Evolutionary conservation across 1,140 invertebrate genomes (phyloP).

Genomic region (Goniozus legneri): DNA sequence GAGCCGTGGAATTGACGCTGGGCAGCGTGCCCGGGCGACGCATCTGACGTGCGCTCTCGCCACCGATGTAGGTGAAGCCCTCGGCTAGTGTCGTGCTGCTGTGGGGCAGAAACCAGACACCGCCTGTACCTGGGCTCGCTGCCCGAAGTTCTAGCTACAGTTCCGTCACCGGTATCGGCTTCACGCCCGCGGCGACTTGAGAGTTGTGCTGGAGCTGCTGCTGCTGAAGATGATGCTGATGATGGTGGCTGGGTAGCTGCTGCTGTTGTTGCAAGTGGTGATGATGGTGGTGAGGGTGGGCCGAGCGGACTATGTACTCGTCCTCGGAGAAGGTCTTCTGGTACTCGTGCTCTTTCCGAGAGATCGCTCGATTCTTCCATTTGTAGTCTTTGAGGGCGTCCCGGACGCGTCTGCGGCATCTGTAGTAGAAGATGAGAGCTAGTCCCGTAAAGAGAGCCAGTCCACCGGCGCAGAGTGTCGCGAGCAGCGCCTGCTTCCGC

Average conservation of each 20-base stretch:
- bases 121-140: conserved; percentile 65
- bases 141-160: conserved; percentile 89
- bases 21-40: conserved; percentile 49
- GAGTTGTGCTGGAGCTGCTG: conserved; percentile 57
- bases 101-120: conserved; percentile 51
- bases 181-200: conserved; percentile 57
- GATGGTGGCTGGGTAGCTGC: conserved; percentile 56
- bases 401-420: conserved; percentile 69
- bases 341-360: conserved; percentile 80
- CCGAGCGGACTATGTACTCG: conserved; percentile 71
- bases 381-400: conserved; percentile 79
- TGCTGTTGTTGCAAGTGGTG: conserved; percentile 33
- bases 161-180: conserved; percentile 83
- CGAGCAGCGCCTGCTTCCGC: conserved; percentile 73
- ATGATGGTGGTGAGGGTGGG: conserved; percentile 36
- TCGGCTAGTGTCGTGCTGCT: conserved; percentile 68
- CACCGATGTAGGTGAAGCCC: conserved; percentile 72
- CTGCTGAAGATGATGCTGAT: conserved; percentile 58
- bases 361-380: conserved; percentile 72
- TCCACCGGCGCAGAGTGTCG: conserved; percentile 66
- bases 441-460: conserved; percentile 66
- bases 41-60: conserved; percentile 56
- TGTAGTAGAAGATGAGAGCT: conserved; percentile 71
- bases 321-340: conserved; percentile 84
- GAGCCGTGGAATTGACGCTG: conserved; percentile 25